These are phyloP conservation scores for Astur gentilis DNA, from an alignment of 2,113 vertebrate species.

Conservation along the genomic window DNA sequence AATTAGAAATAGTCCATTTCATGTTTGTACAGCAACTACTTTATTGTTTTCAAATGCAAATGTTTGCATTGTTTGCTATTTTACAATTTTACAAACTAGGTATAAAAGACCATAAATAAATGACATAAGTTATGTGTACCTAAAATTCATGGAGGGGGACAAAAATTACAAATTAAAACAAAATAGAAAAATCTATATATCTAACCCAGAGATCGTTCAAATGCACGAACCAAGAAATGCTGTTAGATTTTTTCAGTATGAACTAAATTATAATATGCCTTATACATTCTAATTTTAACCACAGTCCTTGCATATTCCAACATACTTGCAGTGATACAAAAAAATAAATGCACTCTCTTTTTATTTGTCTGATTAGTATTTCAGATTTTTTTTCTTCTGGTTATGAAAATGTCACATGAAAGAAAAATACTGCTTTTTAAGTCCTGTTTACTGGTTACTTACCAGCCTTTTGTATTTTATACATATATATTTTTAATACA, in stretches of 20 bases:
- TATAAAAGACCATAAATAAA: slow-evolving; percentile 99
- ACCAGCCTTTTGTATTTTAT: slow-evolving; percentile 66
- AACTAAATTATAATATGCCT: slow-evolving; percentile 88
- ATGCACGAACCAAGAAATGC: slow-evolving; percentile 80
- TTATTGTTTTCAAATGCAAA: slow-evolving; percentile 96
- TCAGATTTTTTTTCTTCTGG: slow-evolving; percentile 62
- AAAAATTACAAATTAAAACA: slow-evolving; percentile 81
- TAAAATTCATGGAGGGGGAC: slow-evolving; percentile 82
- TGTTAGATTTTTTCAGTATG: slow-evolving; percentile 79
- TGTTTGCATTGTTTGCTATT: slow-evolving; percentile 91
- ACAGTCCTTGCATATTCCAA: slow-evolving; percentile 93
- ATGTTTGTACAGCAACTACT: slow-evolving; percentile 87
- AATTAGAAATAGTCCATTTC: not conserved
- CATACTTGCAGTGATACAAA: slow-evolving; percentile 85
- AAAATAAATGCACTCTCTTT: slow-evolving; percentile 81
- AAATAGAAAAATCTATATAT: slow-evolving; percentile 85
- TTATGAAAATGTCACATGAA: slow-evolving; percentile 79
- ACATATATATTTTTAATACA: slow-evolving; percentile 79
- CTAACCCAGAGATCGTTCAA: slow-evolving; percentile 83
- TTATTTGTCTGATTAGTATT: slow-evolving; percentile 72
- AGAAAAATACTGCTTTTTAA: slow-evolving; percentile 83
- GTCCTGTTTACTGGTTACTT: slow-evolving; percentile 68
- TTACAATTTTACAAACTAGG: slow-evolving; percentile 99
- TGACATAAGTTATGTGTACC: slow-evolving; percentile 99
- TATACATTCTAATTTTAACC: slow-evolving; percentile 91